Percentiles rank a stretch among this genome's conserved stretches.
phyloP scores from a whole-genome alignment of 2,888 invertebrate genomes.

The Acrobasis consociella region DNA sequence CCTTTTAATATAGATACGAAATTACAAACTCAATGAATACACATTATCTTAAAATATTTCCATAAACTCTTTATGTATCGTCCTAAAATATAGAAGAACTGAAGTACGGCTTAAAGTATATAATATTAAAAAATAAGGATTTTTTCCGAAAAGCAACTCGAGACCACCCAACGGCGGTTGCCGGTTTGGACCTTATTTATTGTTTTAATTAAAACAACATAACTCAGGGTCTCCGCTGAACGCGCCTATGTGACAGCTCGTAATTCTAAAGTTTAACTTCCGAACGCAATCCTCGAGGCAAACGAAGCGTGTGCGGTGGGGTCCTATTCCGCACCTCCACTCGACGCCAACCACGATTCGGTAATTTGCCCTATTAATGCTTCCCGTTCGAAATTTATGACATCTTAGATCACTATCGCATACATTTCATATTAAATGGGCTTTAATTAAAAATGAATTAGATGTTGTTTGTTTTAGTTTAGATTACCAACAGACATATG shows the following conservation, averaged over 20 bases:
- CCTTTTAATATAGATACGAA: too few species aligned
- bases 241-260: slow-evolving; percentile 65
- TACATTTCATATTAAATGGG: slow-evolving; percentile 23
- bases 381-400: slow-evolving; percentile 22
- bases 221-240: slow-evolving; percentile 57
- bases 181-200: slow-evolving; percentile 62
- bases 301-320: slow-evolving; percentile 33
- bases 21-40: too few species aligned
- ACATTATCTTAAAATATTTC: too few species aligned
- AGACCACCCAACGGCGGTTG: slow-evolving; percentile 69
- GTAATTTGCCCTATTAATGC: slow-evolving; percentile 22
- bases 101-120: too few species aligned
- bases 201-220: slow-evolving; percentile 80
- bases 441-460: slow-evolving; percentile 26
- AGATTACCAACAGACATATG: slow-evolving; percentile 18
- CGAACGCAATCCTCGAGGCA: slow-evolving; percentile 46
- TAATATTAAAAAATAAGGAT: slow-evolving; percentile 55
- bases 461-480: slow-evolving; percentile 24
- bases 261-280: slow-evolving; percentile 63
- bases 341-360: slow-evolving; percentile 14
- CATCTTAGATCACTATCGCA: slow-evolving; percentile 23
- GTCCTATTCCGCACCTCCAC: slow-evolving; percentile 22
- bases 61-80: too few species aligned
- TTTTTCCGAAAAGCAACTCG: slow-evolving; percentile 58
- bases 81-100: too few species aligned